Conservation (phyloP, 2,888 invertebrate species). For the Rapana venosa region DNA sequence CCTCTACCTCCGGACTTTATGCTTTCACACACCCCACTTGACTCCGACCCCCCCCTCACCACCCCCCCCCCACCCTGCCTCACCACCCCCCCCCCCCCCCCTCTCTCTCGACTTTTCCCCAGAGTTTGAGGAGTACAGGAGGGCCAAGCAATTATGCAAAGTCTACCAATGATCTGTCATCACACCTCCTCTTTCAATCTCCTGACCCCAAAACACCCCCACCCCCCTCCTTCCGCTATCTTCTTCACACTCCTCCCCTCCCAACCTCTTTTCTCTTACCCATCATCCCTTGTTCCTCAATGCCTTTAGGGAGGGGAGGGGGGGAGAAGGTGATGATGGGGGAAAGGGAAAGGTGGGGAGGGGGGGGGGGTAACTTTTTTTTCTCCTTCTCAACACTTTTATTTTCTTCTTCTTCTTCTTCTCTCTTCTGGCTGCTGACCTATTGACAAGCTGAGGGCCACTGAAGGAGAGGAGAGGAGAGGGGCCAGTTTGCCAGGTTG, state of each 20-base stretch:
- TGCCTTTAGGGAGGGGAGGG: background rate
- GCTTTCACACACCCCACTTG: too few species aligned
- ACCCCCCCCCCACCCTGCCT: background rate
- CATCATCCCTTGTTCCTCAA: background rate
- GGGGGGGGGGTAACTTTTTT: background rate
- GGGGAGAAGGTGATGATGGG: background rate
- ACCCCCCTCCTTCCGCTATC: background rate
- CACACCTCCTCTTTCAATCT: background rate
- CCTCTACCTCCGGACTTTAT: background rate
- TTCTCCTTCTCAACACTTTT: too few species aligned
- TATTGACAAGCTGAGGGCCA: too few species aligned
- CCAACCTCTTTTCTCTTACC: background rate
- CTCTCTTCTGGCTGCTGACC: too few species aligned
- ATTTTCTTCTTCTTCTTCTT: too few species aligned
- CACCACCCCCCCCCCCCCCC: background rate
- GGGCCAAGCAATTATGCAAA: conserved; percentile 1
- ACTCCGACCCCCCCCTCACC: background rate
- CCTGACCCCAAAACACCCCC: background rate
- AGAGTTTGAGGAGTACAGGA: background rate
- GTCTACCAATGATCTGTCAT: background rate
- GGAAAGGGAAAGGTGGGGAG: background rate
- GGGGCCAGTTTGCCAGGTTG: background rate
- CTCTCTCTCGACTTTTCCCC: background rate
- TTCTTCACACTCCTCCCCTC: background rate
- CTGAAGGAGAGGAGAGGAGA: background rate